phyloP scores from a whole-genome alignment of 1,140 invertebrate species.

The Scaptomyza graminum region DNA sequence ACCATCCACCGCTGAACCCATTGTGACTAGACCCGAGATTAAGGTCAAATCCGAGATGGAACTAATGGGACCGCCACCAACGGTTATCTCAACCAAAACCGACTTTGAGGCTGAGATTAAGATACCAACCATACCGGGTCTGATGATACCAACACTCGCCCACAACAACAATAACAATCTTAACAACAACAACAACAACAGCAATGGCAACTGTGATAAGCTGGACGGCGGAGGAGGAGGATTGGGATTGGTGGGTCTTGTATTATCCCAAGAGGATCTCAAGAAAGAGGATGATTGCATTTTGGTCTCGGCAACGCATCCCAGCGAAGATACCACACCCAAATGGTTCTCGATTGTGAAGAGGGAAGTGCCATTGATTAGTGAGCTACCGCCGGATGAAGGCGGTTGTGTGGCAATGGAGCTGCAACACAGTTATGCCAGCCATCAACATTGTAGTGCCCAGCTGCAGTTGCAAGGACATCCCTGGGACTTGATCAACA shows the following conservation, averaged over 20 bases:
- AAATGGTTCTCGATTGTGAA: conserved; percentile 86
- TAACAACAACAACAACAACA: conserved; percentile 40
- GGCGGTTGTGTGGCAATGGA: conserved; percentile 53
- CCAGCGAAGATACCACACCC: conserved; percentile 59
- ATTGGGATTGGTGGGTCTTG: no score
- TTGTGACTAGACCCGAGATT: conserved; percentile 56
- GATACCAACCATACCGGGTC: conserved; percentile 69
- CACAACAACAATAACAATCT: conserved; percentile 34
- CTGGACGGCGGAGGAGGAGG: conserved; percentile 43
- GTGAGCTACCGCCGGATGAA: conserved; percentile 68
- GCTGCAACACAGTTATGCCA: conserved; percentile 65
- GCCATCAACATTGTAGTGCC: conserved; percentile 83
- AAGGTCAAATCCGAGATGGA: conserved; percentile 77
- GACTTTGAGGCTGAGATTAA: conserved; percentile 79
- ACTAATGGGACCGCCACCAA: conserved; percentile 66
- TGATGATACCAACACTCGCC: conserved; percentile 66
- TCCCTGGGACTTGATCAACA: conserved; percentile 86
- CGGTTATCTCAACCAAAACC: conserved; percentile 72
- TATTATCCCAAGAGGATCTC: conserved; percentile 42
- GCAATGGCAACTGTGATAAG: conserved; percentile 78
- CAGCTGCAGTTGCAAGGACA: conserved; percentile 85
- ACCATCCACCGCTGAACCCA: background rate
- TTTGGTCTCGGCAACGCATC: conserved; percentile 64
- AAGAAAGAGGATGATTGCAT: conserved; percentile 81
- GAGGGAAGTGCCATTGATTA: conserved; percentile 74